A percentile compares a stretch with the other conserved stretches of the same genome.
Conservation (phyloP, 1,140 invertebrate species). For the Drosophila sechellia region DNA sequence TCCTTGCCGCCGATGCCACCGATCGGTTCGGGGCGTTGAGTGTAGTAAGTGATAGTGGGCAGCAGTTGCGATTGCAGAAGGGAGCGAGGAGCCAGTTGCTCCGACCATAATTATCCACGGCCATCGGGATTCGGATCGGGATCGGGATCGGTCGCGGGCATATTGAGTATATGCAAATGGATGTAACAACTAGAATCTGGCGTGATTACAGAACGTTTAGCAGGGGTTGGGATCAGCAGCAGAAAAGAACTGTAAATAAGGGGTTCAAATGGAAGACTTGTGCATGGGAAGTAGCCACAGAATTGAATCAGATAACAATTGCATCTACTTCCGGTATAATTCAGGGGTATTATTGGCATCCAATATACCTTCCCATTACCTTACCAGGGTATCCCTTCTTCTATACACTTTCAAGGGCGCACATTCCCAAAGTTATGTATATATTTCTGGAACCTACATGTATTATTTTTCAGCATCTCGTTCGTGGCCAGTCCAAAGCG, state of each 20-base stretch:
- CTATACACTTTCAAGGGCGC: constrained; percentile 2
- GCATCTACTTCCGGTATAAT: too few species aligned
- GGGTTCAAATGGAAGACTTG: neutral
- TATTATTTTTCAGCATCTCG: constrained; percentile 63
- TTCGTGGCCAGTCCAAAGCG: constrained; percentile 51
- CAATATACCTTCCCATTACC: too few species aligned
- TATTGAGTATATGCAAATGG: constrained; percentile 41
- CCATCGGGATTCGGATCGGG: neutral
- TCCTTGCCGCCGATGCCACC: constrained; percentile 14
- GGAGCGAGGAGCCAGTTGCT: constrained; percentile 11
- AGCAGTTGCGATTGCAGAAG: constrained; percentile 15
- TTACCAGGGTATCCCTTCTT: constrained; percentile 2
- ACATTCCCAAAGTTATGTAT: constrained; percentile 55
- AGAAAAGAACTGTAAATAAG: neutral
- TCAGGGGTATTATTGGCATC: too few species aligned
- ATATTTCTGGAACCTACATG: constrained; percentile 12
- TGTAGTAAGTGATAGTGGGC: constrained; percentile 79
- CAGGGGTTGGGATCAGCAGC: neutral
- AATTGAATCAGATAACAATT: too few species aligned
- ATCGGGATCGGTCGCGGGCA: constrained; percentile 17
- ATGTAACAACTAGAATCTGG: constrained; percentile 51
- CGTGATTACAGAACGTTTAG: constrained; percentile 43
- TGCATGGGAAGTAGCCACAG: neutral
- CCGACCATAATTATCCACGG: constrained; percentile 61
- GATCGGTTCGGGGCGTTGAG: constrained; percentile 73